A percentile compares a stretch with the other conserved stretches of the same genome.
These are phyloP conservation scores for Luperina nickerlii DNA, from an alignment of 2,888 invertebrate species.

Conservation along the genomic window DNA sequence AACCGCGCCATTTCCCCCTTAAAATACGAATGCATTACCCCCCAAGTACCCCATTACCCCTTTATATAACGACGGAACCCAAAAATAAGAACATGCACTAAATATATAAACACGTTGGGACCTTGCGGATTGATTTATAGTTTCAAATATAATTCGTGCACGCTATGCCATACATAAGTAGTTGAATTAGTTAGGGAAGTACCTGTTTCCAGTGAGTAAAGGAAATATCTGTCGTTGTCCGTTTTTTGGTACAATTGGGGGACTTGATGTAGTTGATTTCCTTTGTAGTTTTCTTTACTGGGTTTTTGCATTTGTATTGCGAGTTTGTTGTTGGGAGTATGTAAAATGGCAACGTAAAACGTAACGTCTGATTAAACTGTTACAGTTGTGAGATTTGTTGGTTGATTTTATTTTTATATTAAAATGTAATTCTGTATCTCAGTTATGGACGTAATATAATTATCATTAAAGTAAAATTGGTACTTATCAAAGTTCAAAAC, in stretches of 20 bases:
- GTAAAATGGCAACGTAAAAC: neutral
- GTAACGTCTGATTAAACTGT: neutral
- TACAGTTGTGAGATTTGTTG: neutral
- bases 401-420: neutral
- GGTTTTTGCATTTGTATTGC: constrained; percentile 34
- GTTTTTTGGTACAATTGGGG: constrained; percentile 56
- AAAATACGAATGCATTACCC: constrained; percentile 64
- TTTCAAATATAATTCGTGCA: constrained; percentile 74
- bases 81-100: constrained; percentile 68
- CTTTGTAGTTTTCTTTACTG: constrained; percentile 28
- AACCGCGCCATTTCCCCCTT: constrained; percentile 39
- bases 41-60: constrained; percentile 62
- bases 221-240: constrained; percentile 71
- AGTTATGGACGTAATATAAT: neutral
- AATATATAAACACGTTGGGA: constrained; percentile 72
- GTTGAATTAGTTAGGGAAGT: constrained; percentile 79
- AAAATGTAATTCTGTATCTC: neutral
- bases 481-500: no score
- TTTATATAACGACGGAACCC: constrained; percentile 68
- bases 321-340: neutral
- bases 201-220: constrained; percentile 61
- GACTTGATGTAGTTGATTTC: constrained; percentile 33
- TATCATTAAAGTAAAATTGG: neutral
- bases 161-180: constrained; percentile 76
- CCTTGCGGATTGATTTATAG: constrained; percentile 78